These are phyloP conservation scores for Anoplolepis gracilipes DNA, from an alignment of 1,140 invertebrate genomes.

Conservation along the genomic window DNA sequence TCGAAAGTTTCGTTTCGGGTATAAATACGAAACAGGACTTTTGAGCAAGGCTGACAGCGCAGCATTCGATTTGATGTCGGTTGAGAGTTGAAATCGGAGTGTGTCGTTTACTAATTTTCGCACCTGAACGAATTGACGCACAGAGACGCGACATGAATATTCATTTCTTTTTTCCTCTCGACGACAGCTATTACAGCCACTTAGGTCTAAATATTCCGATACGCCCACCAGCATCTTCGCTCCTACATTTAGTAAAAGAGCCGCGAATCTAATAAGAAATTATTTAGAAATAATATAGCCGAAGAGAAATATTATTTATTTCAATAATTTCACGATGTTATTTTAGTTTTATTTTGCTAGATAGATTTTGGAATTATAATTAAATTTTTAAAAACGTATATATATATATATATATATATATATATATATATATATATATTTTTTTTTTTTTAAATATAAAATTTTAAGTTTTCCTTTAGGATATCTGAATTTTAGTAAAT, in stretches of 20 bases:
- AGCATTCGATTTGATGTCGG: conserved; percentile 39
- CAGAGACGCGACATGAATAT: conserved; percentile 49
- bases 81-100: conserved; percentile 23
- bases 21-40: conserved; percentile 44
- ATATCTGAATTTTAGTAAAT: neutral
- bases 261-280: conserved; percentile 16
- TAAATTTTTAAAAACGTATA: too few species aligned
- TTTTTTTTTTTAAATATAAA: neutral
- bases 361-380: too few species aligned
- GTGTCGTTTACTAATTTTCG: conserved; percentile 54
- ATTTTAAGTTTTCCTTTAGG: neutral
- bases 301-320: neutral
- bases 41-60: conserved; percentile 55
- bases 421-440: neutral
- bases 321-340: neutral
- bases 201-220: conserved; percentile 41
- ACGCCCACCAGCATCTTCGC: conserved; percentile 47
- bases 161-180: conserved; percentile 46
- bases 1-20: conserved; percentile 63
- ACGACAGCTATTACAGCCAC: conserved; percentile 60
- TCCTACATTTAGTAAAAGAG: conserved; percentile 28
- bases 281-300: neutral
- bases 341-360: neutral
- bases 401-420: neutral
- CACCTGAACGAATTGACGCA: conserved; percentile 33